Percentiles rank a stretch among this genome's conserved stretches.
Evolutionary conservation across 30 jellyfish, hydroid and myxozoan genomes (phyloP).

Genomic region (Chironex yamaguchii): DNA sequence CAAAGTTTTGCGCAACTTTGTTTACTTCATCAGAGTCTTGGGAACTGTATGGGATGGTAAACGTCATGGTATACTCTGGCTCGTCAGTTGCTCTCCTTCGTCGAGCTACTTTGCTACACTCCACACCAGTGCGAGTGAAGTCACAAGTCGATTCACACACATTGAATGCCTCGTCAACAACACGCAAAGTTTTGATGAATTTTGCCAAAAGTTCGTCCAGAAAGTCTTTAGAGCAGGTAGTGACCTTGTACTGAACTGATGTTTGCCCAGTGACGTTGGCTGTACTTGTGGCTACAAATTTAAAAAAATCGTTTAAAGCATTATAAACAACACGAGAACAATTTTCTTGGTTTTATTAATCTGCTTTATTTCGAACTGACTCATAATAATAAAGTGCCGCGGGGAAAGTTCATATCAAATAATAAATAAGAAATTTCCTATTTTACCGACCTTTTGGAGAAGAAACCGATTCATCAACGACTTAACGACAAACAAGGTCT

Average conservation of each 20-base stretch:
- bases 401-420: too few species aligned
- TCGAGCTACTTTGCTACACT: conserved; percentile 70
- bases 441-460: neutral
- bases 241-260: conserved; percentile 52
- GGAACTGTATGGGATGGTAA: conserved; percentile 50
- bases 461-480: too few species aligned
- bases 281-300: conserved; percentile 52
- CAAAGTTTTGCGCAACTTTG: neutral
- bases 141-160: conserved; percentile 88
- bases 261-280: conserved; percentile 39
- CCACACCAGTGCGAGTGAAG: conserved; percentile 64
- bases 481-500: too few species aligned
- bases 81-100: conserved; percentile 74
- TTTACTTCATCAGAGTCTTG: neutral
- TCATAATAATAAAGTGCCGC: too few species aligned
- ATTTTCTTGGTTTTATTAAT: neutral
- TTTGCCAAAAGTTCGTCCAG: conserved; percentile 31
- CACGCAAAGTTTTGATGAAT: conserved; percentile 32
- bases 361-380: neutral
- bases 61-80: conserved; percentile 17
- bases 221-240: conserved; percentile 72
- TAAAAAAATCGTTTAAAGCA: neutral
- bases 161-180: conserved; percentile 53
- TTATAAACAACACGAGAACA: neutral
- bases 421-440: too few species aligned